Evolutionary conservation across 2,797 vertebrate species (phyloP).

Genomic region (Holocentrus rufus): DNA sequence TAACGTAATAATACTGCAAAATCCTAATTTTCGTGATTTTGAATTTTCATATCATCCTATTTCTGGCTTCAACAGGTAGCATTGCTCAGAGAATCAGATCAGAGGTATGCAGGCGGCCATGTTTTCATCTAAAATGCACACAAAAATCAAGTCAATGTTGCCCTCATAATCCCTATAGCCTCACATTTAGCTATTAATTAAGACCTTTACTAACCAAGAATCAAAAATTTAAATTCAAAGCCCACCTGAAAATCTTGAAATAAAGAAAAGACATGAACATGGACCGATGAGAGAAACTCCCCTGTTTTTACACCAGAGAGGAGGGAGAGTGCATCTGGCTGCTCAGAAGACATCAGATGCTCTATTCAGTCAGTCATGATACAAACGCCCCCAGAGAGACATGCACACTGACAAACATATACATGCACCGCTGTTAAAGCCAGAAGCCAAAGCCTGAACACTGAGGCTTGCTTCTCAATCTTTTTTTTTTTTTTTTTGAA

Average conservation of each 20-base stretch:
- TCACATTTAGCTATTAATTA: no score
- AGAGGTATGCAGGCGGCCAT: background rate
- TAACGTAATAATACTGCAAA: no score
- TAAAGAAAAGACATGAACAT: background rate
- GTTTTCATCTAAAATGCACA: slow-evolving; percentile 30
- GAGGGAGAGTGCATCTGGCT: slow-evolving; percentile 34
- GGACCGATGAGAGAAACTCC: slow-evolving; percentile 8
- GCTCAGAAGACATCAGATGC: slow-evolving; percentile 34
- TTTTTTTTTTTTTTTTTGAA: no score
- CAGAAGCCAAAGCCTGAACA: slow-evolving; percentile 24
- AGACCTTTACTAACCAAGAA: no score
- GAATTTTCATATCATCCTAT: no score
- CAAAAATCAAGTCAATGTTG: background rate
- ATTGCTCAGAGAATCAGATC: no score
- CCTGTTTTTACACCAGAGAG: slow-evolving; percentile 33
- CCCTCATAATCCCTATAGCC: no score
- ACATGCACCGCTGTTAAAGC: slow-evolving; percentile 49
- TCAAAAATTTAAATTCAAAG: no score
- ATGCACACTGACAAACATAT: slow-evolving; percentile 37
- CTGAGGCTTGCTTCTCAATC: background rate
- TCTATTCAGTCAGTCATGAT: slow-evolving; percentile 37
- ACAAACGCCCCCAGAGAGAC: slow-evolving; percentile 42
- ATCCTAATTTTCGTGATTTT: no score
- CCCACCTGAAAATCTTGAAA: background rate
- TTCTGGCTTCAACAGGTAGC: background rate